A percentile compares a stretch with the other conserved stretches of the same genome.
Conservation (phyloP, 2,888 invertebrate genomes). For the Sylvicola cinctus region DNA sequence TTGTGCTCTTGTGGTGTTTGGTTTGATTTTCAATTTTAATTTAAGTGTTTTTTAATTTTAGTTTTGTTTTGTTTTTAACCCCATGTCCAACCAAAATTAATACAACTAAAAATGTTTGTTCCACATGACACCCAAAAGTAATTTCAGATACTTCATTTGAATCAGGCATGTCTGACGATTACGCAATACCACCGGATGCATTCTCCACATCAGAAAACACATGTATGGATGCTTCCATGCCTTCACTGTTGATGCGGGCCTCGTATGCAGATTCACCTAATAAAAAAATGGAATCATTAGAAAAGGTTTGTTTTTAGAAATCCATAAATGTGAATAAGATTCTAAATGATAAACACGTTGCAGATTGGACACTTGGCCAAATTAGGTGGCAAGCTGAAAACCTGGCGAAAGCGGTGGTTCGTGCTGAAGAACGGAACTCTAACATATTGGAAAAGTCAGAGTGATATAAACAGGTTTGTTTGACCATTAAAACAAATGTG, state of each 20-base stretch:
- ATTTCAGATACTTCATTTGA: conserved; percentile 74
- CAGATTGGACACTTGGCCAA: conserved; percentile 64
- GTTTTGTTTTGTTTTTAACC: background rate
- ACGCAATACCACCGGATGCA: conserved; percentile 90
- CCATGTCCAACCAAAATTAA: background rate
- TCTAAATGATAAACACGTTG: background rate
- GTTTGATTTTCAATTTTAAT: background rate
- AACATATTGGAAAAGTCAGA: conserved; percentile 88
- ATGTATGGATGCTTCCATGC: conserved; percentile 55
- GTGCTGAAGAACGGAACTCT: conserved; percentile 82
- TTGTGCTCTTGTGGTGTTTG: too few relatives aligned
- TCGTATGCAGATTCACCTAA: conserved; percentile 35
- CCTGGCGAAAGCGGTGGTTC: conserved; percentile 93
- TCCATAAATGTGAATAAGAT: background rate
- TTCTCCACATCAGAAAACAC: conserved; percentile 46
- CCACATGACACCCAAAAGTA: conserved; percentile 18
- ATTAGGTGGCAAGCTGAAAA: conserved; percentile 85
- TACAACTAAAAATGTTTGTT: background rate
- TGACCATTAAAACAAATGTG: background rate
- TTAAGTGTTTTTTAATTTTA: background rate
- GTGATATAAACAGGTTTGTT: conserved; percentile 37
- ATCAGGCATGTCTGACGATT: conserved; percentile 88
- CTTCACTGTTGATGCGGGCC: conserved; percentile 37
- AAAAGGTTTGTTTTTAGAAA: conserved; percentile 37
- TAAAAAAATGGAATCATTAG: conserved; percentile 53